Percentiles rank a stretch among this genome's conserved stretches.
phyloP scores from a whole-genome alignment of 2,113 vertebrate species.

The Halichoerus grypus region DNA sequence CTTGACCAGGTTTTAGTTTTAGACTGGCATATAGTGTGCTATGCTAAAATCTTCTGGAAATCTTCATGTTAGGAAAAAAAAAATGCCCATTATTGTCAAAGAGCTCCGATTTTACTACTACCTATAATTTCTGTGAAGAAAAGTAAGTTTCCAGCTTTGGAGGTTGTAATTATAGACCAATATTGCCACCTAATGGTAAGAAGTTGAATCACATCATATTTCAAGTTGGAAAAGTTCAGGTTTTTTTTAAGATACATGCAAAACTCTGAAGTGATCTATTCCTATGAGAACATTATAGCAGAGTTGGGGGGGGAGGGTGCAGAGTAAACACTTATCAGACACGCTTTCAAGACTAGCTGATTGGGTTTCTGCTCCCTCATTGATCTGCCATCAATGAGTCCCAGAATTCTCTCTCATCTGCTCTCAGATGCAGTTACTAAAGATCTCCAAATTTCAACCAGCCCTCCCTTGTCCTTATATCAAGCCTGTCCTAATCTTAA shows the following conservation, averaged over 20 bases:
- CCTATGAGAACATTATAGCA: neutral
- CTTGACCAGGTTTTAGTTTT: conserved; percentile 42
- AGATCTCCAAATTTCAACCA: neutral
- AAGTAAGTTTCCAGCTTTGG: neutral
- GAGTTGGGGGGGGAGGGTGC: neutral
- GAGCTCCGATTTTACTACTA: neutral
- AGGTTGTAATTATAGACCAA: neutral
- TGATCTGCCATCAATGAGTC: neutral
- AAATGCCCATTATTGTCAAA: neutral
- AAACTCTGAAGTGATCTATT: neutral
- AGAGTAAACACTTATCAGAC: neutral
- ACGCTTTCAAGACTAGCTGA: neutral
- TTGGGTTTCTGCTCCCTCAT: neutral
- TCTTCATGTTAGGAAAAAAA: neutral
- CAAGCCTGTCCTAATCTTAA: neutral
- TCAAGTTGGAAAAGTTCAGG: neutral
- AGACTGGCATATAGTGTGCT: neutral
- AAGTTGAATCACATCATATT: conserved; percentile 33
- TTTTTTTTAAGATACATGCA: neutral
- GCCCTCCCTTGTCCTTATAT: neutral
- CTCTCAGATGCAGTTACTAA: neutral
- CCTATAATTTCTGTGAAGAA: conserved; percentile 9
- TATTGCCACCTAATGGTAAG: conserved; percentile 63
- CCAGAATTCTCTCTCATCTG: neutral
- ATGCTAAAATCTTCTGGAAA: conserved; percentile 30